Evolutionary conservation across 2,888 invertebrate genomes (phyloP), one percentile per base, ranked within the genome.

Genomic region (Trilocha varians): DNA sequence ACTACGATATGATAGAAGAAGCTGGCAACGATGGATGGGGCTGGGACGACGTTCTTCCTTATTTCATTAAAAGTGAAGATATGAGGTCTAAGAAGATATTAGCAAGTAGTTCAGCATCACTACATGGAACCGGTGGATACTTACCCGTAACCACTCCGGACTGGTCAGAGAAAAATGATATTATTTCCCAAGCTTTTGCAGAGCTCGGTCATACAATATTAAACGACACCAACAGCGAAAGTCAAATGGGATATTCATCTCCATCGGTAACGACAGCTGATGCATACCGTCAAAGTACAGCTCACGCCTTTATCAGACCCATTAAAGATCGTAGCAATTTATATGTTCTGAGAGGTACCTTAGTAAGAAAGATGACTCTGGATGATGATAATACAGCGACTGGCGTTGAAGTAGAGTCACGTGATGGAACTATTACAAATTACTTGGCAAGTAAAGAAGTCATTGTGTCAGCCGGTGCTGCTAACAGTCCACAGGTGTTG

Each of bases 1-100:
- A 92, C 57, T 92, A 88, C 57, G 60, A 84, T 1, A 65, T 78
- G 0, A 95, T 94, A 94, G 89, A 87, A 0, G 74, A 71, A 2
- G 55, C 87, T 41, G 93, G 91, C 0, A 90, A 91, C 40, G 56
- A 72, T 0, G 61, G 60, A 0, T 71, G 71, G 70, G 53, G 57
- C 32, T 68, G 58, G 61, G 43, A 60, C 1, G 50, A 18, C 18
- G 58, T 62, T 1, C 45, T 47, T 2, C 42, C 51, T 5, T 71
- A 69, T 46, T 69, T 60, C 25, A 59, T 55, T 18, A 70, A 66
- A 42, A 59, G 55, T 25, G 59, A 57, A 59, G 44, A 53, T 1
- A 44, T 65, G 41, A 43, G 45, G 8, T 39, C 55, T 2, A 18
- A 42, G 2, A 47, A 50, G 33, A 13, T 16, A 11, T 14, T 36